Conservation (phyloP, 1,140 invertebrate species). For the Drosophila pseudoananassae region DNA sequence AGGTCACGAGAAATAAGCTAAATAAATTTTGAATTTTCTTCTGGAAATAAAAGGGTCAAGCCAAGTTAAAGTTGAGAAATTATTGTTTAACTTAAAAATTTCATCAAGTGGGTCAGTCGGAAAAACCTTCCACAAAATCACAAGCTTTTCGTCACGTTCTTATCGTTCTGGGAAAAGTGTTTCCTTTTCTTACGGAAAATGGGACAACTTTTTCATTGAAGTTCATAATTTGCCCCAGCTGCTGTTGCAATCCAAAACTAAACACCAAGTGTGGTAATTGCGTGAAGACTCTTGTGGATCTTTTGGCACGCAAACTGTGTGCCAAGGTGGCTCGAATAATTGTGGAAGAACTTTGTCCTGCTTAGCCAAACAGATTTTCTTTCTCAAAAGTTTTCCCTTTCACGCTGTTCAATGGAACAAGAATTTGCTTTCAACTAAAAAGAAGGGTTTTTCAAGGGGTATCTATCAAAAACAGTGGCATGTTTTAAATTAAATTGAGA, state of each 20-base stretch:
- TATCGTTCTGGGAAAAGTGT: slow-evolving; percentile 12
- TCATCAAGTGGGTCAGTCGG: slow-evolving; percentile 1
- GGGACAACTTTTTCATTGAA: slow-evolving; percentile 48
- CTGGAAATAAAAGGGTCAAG: slow-evolving; percentile 13
- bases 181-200: slow-evolving; percentile 23
- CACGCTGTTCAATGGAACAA: not conserved
- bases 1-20: not conserved
- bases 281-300: slow-evolving; percentile 10
- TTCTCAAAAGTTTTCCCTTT: not conserved
- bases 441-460: not conserved
- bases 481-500: slow-evolving; percentile 24
- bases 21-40: not conserved
- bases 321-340: slow-evolving; percentile 24
- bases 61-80: slow-evolving; percentile 4
- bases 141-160: slow-evolving; percentile 27
- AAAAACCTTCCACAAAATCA: not conserved
- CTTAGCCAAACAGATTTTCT: slow-evolving; percentile 13
- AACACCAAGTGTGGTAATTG: slow-evolving; percentile 34
- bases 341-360: not conserved
- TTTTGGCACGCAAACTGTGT: slow-evolving; percentile 1
- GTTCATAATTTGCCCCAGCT: slow-evolving; percentile 48
- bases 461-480: slow-evolving; percentile 12
- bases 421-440: not conserved
- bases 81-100: slow-evolving; percentile 17
- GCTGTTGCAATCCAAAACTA: slow-evolving; percentile 21